Evolutionary conservation across 2,113 vertebrate species (phyloP).

Genomic region (Parotia lawesii): DNA sequence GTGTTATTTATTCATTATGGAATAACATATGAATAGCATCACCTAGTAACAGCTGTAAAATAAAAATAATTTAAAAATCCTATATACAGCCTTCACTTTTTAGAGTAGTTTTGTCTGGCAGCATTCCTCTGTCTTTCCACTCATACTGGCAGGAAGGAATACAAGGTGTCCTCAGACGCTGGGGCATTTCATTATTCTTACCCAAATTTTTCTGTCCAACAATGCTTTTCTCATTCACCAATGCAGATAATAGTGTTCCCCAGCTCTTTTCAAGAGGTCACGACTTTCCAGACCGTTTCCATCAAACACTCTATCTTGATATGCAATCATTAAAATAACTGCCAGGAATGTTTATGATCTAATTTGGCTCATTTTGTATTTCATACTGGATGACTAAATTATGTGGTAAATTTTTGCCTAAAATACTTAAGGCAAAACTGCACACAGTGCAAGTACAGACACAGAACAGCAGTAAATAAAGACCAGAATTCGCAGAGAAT

Average conservation of each 20-base stretch:
- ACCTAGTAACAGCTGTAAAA: constrained; percentile 32
- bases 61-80: neutral
- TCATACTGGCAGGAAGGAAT: neutral
- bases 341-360: neutral
- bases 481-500: neutral
- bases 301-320: neutral
- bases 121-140: neutral
- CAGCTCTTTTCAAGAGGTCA: neutral
- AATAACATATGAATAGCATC: constrained; percentile 21
- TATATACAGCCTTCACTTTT: neutral
- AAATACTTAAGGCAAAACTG: neutral
- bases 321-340: neutral
- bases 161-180: neutral
- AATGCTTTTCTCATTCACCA: neutral
- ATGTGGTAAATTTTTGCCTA: neutral
- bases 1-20: constrained; percentile 26
- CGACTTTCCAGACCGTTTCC: neutral
- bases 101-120: neutral
- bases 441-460: neutral
- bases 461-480: neutral
- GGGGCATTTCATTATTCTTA: neutral
- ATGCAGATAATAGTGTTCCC: neutral
- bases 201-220: neutral
- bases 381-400: neutral
- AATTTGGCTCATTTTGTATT: neutral